Evolutionary conservation across 2,113 vertebrate genomes (phyloP).

Genomic region (Prionailurus bengalensis): DNA sequence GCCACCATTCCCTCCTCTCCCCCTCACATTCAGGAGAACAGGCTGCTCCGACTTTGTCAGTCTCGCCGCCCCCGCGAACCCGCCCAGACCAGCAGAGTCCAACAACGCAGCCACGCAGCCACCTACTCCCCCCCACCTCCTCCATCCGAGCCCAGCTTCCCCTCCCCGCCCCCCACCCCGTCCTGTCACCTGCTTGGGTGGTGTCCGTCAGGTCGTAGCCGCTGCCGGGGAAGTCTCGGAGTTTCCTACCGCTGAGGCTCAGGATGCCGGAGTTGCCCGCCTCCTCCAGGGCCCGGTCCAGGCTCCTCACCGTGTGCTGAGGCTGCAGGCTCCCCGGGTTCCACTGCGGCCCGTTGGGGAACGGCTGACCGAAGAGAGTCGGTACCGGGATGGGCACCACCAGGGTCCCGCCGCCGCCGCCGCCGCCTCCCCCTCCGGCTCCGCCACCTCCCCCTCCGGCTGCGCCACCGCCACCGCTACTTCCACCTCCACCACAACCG

Average conservation of each 20-base stretch:
- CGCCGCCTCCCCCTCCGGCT: constrained; percentile 38
- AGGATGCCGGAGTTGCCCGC: constrained; percentile 95
- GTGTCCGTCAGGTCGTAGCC: constrained; percentile 97
- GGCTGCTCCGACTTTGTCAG: constrained; percentile 49
- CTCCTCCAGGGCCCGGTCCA: constrained; percentile 97
- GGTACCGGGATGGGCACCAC: constrained; percentile 73
- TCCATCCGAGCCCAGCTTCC: not conserved
- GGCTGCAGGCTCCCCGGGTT: constrained; percentile 90
- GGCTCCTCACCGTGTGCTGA: constrained; percentile 93
- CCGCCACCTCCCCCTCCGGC: constrained; percentile 79
- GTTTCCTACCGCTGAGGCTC: constrained; percentile 97
- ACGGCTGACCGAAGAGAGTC: constrained; percentile 83
- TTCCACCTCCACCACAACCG: constrained; percentile 87
- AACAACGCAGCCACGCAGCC: constrained; percentile 62
- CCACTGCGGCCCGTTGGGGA: constrained; percentile 92
- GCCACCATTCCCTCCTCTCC: not conserved
- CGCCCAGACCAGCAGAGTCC: constrained; percentile 49
- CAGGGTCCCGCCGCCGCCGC: constrained; percentile 63
- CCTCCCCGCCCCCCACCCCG: not conserved
- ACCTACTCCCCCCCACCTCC: constrained; percentile 27
- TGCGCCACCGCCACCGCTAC: constrained; percentile 75
- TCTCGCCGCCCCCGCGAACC: constrained; percentile 24
- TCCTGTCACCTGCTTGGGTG: constrained; percentile 94
- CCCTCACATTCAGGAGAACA: not conserved
- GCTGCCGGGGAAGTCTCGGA: constrained; percentile 95